phyloP scores from a whole-genome alignment of 2,113 vertebrate genomes.

The Nycticebus coucang region DNA sequence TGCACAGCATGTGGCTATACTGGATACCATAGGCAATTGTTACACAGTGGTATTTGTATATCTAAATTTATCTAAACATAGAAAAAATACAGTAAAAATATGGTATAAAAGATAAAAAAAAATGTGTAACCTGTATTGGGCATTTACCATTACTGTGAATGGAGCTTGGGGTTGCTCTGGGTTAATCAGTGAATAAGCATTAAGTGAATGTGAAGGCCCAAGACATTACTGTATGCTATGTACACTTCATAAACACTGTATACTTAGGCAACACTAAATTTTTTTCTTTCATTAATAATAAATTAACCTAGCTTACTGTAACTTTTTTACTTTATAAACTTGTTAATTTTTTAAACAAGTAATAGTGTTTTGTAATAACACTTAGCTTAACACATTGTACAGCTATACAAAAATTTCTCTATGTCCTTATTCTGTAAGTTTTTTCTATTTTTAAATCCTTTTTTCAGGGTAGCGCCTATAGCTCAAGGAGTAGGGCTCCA shows the following conservation, averaged over 20 bases:
- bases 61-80: background rate
- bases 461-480: background rate
- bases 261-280: background rate
- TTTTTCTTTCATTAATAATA: background rate
- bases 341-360: background rate
- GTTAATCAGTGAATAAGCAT: background rate
- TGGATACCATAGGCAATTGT: background rate
- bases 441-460: background rate
- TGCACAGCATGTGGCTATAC: background rate
- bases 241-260: background rate
- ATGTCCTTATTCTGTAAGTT: background rate
- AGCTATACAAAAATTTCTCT: background rate
- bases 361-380: background rate
- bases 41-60: background rate
- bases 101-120: background rate
- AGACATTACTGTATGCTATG: background rate
- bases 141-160: background rate
- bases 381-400: background rate
- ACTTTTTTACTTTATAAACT: background rate
- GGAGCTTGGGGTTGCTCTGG: background rate
- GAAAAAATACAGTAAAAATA: background rate
- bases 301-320: background rate
- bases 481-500: too few species aligned
- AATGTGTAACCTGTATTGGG: background rate
- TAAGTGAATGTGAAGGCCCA: background rate